Percentiles rank a stretch among this genome's conserved stretches.
phyloP scores from a whole-genome alignment of 2,797 vertebrate species.

The Carduelis carduelis region DNA sequence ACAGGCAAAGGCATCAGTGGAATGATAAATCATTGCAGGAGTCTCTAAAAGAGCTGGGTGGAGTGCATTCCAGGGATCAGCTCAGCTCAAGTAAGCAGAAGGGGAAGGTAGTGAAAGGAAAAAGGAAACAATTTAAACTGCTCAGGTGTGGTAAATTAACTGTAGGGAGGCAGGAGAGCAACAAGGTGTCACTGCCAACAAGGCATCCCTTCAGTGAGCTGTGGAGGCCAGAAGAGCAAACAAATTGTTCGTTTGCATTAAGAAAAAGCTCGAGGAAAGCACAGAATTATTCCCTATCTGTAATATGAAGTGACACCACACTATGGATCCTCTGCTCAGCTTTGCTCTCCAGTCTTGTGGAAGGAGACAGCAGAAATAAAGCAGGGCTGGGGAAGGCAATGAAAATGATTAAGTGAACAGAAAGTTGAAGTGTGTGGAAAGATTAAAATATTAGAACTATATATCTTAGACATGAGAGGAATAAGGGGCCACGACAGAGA shows the following conservation, averaged over 20 bases:
- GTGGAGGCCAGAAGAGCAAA: not conserved
- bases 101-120: not conserved
- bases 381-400: not conserved
- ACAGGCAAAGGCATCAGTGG: not conserved
- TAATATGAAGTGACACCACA: not conserved
- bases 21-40: not conserved
- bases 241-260: not conserved
- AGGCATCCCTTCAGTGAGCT: not conserved
- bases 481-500: not conserved
- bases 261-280: not conserved
- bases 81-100: not conserved
- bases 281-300: not conserved
- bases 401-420: conserved; percentile 19
- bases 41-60: not conserved
- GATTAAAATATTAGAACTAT: conserved; percentile 41
- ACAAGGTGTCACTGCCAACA: not conserved
- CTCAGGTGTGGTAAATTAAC: not conserved
- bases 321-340: not conserved
- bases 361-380: not conserved
- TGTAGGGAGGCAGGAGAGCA: not conserved
- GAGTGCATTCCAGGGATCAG: not conserved
- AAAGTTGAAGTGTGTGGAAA: not conserved
- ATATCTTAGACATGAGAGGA: not conserved
- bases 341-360: not conserved
- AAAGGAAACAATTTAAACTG: not conserved